phyloP scores from a whole-genome alignment of 2,888 invertebrate species.

The Nesidiocoris tenuis region DNA sequence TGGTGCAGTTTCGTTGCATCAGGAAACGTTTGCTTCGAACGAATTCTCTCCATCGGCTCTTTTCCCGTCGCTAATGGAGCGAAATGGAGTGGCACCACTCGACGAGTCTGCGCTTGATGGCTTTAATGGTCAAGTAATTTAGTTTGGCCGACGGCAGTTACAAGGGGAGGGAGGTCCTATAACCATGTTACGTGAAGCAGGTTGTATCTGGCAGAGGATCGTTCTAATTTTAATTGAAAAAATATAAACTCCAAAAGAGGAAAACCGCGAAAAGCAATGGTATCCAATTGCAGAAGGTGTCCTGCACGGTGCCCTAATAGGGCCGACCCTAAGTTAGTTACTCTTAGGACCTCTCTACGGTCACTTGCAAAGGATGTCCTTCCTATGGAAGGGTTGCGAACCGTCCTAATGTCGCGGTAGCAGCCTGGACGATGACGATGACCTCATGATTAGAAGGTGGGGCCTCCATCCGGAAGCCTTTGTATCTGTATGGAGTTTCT shows the following conservation, averaged over 20 bases:
- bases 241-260: not conserved
- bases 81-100: not conserved
- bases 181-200: slow-evolving; percentile 1
- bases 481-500: too few species aligned
- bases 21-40: not conserved
- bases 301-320: not conserved
- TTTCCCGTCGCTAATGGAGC: not conserved
- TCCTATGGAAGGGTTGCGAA: not conserved
- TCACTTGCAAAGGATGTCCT: not conserved
- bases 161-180: not conserved
- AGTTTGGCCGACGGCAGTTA: slow-evolving; percentile 2
- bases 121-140: slow-evolving; percentile 34
- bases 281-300: slow-evolving; percentile 9
- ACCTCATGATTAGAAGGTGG: not conserved
- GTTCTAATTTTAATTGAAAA: slow-evolving; percentile 21
- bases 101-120: slow-evolving; percentile 8
- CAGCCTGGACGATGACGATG: not conserved
- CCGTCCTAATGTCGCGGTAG: not conserved
- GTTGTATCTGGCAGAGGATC: not conserved
- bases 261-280: slow-evolving; percentile 22
- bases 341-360: not conserved
- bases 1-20: not conserved
- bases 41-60: not conserved
- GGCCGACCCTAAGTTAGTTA: not conserved
- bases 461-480: not conserved